Percentiles rank a stretch among this genome's conserved stretches.
Conservation (phyloP, 2,888 invertebrate species). For the Lacanobia oleracea region DNA sequence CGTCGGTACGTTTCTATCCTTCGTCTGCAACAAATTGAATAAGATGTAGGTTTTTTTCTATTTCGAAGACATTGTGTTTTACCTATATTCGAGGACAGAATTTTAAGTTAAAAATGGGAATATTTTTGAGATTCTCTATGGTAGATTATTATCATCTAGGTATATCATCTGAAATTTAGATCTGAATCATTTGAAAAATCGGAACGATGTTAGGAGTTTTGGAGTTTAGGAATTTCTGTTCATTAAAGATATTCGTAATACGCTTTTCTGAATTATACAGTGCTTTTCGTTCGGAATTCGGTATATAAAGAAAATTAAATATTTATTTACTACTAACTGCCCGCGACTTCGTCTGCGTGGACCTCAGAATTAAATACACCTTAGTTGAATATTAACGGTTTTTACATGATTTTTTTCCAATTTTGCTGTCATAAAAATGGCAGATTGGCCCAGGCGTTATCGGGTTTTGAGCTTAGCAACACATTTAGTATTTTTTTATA, state of each 20-base stretch:
- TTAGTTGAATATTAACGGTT: no score
- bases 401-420: no score
- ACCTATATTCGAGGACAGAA: not conserved
- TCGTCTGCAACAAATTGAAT: constrained; percentile 89
- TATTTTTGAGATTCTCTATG: not conserved
- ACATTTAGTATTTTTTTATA: no score
- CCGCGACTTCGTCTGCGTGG: no score
- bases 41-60: constrained; percentile 14
- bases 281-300: not conserved
- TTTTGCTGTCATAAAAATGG: no score
- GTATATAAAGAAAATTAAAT: not conserved
- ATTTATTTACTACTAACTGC: no score
- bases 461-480: no score
- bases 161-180: not conserved
- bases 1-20: constrained; percentile 97
- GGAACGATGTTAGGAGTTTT: not conserved
- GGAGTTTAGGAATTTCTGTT: no score
- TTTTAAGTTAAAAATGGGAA: not conserved
- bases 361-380: no score
- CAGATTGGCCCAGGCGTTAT: no score
- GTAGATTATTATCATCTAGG: not conserved
- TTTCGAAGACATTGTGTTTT: not conserved
- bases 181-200: not conserved
- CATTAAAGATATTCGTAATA: no score
- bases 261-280: no score